phyloP scores from a whole-genome alignment of 1,140 invertebrate species.

The Leptinotarsa defecta region DNA sequence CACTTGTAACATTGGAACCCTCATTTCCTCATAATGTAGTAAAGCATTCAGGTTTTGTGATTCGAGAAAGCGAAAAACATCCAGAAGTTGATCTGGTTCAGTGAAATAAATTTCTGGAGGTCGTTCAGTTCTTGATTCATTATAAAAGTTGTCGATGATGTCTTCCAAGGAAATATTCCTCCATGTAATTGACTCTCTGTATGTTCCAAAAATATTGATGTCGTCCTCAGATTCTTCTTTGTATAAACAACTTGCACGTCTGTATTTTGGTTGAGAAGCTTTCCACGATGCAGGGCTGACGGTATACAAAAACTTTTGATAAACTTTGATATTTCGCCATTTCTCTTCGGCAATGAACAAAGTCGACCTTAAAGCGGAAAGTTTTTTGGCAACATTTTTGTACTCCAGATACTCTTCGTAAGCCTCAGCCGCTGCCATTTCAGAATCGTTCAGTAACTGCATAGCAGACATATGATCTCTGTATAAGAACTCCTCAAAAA shows the following conservation, averaged over 20 bases:
- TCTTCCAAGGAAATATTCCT: conserved; percentile 56
- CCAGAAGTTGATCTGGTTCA: conserved; percentile 61
- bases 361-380: conserved; percentile 61
- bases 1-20: conserved; percentile 60
- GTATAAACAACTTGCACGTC: background rate
- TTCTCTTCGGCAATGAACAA: conserved; percentile 67
- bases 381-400: conserved; percentile 58
- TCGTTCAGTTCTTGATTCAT: conserved; percentile 55
- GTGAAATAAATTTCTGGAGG: conserved; percentile 63
- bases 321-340: conserved; percentile 65
- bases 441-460: conserved; percentile 59
- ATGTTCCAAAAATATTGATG: conserved; percentile 44
- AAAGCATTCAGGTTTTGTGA: conserved; percentile 69
- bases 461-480: conserved; percentile 66
- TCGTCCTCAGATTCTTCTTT: conserved; percentile 15
- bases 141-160: conserved; percentile 59
- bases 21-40: conserved; percentile 66
- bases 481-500: conserved; percentile 67
- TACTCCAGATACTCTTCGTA: conserved; percentile 59
- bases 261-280: conserved; percentile 50
- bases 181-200: conserved; percentile 33
- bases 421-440: conserved; percentile 58
- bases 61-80: conserved; percentile 64
- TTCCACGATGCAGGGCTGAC: conserved; percentile 65
- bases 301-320: conserved; percentile 67